phyloP scores from a whole-genome alignment of 2,113 vertebrate species.

The Pogona vitticeps region DNA sequence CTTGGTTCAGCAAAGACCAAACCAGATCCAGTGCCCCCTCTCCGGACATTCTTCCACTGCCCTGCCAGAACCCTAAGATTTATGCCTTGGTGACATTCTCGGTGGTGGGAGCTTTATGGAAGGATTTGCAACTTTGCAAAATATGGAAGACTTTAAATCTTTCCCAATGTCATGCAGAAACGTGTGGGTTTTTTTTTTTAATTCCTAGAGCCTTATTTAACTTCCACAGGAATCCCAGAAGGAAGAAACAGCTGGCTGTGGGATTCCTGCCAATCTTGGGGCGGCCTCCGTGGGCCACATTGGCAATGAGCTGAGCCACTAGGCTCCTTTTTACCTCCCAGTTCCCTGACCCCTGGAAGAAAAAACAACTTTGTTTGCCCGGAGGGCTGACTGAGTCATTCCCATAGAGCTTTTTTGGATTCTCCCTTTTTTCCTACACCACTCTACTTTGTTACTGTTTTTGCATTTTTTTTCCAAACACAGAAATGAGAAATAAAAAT shows the following conservation, averaged over 20 bases:
- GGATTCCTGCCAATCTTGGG: neutral
- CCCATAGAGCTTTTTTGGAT: too few relatives aligned
- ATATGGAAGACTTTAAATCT: neutral
- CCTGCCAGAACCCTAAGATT: neutral
- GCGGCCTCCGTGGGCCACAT: neutral
- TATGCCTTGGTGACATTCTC: neutral
- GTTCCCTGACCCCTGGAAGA: neutral
- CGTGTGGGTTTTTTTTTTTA: neutral
- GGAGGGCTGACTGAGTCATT: neutral
- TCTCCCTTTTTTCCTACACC: neutral
- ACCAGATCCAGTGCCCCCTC: too few relatives aligned
- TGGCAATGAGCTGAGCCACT: neutral
- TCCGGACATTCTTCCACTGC: neutral
- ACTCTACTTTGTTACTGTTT: neutral
- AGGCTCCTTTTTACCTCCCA: neutral
- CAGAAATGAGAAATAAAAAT: neutral
- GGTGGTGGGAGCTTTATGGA: neutral
- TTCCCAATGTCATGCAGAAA: neutral
- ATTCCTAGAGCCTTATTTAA: neutral
- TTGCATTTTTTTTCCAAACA: neutral
- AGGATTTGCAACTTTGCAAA: neutral
- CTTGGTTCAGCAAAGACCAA: too few relatives aligned
- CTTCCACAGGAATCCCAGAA: neutral
- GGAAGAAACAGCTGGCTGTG: neutral
- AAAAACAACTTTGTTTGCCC: neutral